Percentiles rank a stretch among this genome's conserved stretches.
Evolutionary conservation across 2,888 invertebrate species (phyloP).

Genomic region (Taenaris catops): DNA sequence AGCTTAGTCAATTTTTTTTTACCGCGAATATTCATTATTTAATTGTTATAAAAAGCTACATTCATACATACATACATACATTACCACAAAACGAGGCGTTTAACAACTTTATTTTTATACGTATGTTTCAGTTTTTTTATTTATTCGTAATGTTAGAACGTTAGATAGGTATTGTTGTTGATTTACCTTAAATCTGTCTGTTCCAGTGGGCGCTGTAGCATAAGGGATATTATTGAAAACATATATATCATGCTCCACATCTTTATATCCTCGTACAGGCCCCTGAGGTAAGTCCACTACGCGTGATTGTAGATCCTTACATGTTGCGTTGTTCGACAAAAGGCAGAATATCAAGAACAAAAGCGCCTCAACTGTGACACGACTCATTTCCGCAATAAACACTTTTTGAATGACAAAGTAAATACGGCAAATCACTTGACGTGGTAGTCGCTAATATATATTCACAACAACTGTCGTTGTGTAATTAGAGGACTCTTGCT

Average conservation of each 20-base stretch:
- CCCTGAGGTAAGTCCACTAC: constrained; percentile 37
- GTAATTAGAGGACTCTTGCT: too few relatives aligned
- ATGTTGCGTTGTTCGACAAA: background rate
- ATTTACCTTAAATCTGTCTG: constrained; percentile 36
- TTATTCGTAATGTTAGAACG: too few relatives aligned
- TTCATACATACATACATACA: too few relatives aligned
- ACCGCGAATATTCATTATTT: too few relatives aligned
- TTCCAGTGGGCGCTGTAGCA: constrained; percentile 37
- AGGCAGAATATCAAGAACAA: background rate
- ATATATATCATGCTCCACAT: constrained; percentile 30
- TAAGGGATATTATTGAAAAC: constrained; percentile 41
- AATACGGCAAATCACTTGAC: background rate
- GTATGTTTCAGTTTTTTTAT: too few relatives aligned
- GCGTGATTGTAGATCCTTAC: constrained; percentile 14
- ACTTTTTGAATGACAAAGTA: background rate
- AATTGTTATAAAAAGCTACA: too few relatives aligned
- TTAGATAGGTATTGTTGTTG: too few relatives aligned
- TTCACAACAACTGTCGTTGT: too few relatives aligned
- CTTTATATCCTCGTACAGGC: constrained; percentile 34
- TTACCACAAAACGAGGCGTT: too few relatives aligned
- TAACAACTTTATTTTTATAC: too few relatives aligned
- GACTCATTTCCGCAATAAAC: background rate
- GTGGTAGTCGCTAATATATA: too few relatives aligned
- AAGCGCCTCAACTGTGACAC: background rate
- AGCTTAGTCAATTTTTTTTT: too few relatives aligned